Base-by-base conservation (phyloP, 2,888 invertebrate genomes). In the Hedychridium roseum region DNA sequence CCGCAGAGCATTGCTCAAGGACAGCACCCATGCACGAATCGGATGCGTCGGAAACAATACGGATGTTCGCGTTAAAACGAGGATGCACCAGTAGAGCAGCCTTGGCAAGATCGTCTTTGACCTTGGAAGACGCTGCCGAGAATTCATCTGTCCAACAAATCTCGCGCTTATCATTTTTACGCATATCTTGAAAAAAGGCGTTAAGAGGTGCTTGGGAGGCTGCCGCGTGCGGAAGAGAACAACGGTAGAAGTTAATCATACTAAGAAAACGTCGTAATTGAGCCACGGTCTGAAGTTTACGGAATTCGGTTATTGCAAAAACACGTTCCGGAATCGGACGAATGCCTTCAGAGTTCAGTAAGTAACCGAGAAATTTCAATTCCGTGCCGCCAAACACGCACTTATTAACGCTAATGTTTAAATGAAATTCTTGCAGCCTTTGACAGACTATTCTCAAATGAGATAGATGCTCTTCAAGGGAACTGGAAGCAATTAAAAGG, bases 121-220 rank as follows among this genome's bases (percentile, higher is more conserved):
- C 57, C 2, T 38, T n/a, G 1, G 54, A 21, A 27, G 63, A 63
- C 7, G 64, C 56, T n/a, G 15, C 9, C 14, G 49, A 18, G 5
- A 51, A 17, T 18, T 48, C 49, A 7, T n/a, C 6, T 7, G 60
- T 56, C 59, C 64, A 61, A 2, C 11, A 14, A 2, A 60, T 38
- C 9, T 47, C 47, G n/a, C 47, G 11, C 14, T 55, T 56, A 23
- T 59, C 50, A 3, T 42, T 53, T 36, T 54, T 60, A 6, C 43
- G 54, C 3, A 54, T 31, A 1, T 53, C 42, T 3, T 18, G 17
- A 9, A 43, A 16, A 7, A 14, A 35, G 3, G 5, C 37, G 23
- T 48, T 40, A 20, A 9, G 38, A 2, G 53, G 50, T 3, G 37
- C 45, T 37, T 65, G 64, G 4, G 35, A 40, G 23, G 36, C 26